Evolutionary conservation across 92 coral and sea anemone species (phyloP).

Genomic region (Galaxea fascicularis): DNA sequence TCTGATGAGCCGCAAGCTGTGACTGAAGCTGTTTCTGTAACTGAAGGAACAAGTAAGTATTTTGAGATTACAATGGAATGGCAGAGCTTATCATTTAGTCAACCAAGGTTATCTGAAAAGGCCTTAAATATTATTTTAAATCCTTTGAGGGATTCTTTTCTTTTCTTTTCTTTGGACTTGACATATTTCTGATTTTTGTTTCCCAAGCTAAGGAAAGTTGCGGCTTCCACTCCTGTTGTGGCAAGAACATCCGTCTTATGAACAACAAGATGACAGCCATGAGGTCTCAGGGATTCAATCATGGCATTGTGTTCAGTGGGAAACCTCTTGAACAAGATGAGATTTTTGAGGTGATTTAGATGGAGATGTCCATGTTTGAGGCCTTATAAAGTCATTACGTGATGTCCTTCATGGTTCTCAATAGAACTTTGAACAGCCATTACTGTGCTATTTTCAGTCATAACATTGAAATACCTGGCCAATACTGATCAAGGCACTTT

Average conservation of each 20-base stretch:
- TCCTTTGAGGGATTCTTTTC: no score
- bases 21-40: neutral
- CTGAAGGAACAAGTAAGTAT: constrained; percentile 19
- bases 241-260: constrained; percentile 79
- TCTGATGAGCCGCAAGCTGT: constrained; percentile 49
- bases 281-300: constrained; percentile 80
- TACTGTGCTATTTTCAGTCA: no score
- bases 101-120: no score
- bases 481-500: no score
- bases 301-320: constrained; percentile 88
- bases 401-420: no score
- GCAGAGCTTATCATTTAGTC: neutral
- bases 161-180: no score
- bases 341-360: constrained; percentile 84
- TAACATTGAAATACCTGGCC: no score
- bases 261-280: constrained; percentile 84
- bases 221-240: constrained; percentile 94
- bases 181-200: neutral
- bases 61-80: neutral
- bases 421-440: no score
- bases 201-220: constrained; percentile 61
- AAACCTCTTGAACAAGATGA: constrained; percentile 90
- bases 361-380: neutral
- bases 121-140: no score
- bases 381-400: no score